Base-by-base conservation (phyloP, 2,888 invertebrate genomes). In the Diarsia mendica region DNA sequence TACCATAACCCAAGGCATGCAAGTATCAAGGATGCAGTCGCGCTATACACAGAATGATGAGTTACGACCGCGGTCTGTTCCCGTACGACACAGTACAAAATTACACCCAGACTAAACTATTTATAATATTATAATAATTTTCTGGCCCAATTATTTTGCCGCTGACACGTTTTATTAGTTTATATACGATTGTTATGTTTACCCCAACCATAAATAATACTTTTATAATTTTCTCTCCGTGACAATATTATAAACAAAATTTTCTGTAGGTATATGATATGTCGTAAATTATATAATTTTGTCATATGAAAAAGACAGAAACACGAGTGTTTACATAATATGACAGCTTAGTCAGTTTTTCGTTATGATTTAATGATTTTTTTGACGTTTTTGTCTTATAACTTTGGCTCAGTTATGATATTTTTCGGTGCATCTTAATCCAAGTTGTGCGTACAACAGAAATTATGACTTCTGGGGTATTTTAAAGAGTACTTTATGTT, bases 101-200 rank as follows among this genome's bases (percentile, higher is more conserved):
- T 95, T 93, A 95, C 93, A 91, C 91, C 90, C 91, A 92, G 93
- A 93, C 92, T 94, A 95, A 95, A 96, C 96, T 96, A 96, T 96
- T 96, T 96, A 95, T 95, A 95, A 93, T 94, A 96, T 93, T 94
- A 95, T 95, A 95, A 96, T 96, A 95, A 95, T 95, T 96, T 94
- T 93, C 92, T 90, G 93, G 92, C 91, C 96, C 96, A 96, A 96
- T 96, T 96, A 96, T 96, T 95, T 91, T 89, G 84, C 83, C 85
- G 93, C 93, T 93, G 96, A 96, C 96, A 96, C 93, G 90, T 95
- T 96, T 96, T 96, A 96, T 96, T 93, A 88, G 90, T 93, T 92
- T 94, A 93, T 93, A 94, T 95, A 94, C 92, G 94, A 95, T 95
- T 96, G 95, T 96, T 95, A 90, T 93, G 91, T 88, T 92, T 92